Base-by-base conservation (phyloP, 2,888 invertebrate species). In the Troglohyphantes excavatus region DNA sequence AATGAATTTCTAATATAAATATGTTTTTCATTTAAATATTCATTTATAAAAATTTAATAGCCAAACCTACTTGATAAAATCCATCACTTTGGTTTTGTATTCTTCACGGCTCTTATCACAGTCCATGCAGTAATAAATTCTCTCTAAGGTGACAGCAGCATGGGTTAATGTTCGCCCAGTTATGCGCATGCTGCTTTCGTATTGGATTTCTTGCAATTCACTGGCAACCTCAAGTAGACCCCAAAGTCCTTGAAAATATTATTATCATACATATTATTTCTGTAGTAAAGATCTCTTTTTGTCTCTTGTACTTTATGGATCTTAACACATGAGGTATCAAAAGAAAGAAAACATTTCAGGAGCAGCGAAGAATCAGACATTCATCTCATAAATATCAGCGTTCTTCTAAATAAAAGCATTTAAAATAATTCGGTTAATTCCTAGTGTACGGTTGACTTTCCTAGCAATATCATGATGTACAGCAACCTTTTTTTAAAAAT, bases 111-210 rank as follows among this genome's bases (percentile, higher is more conserved):
- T 95, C 93, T 96, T 95, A 94, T 99, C 99, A 93, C 97, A 97
- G 93, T 97, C 97, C 97, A 98, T 97, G 93, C 98, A 98, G 92
- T 99, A 98, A 94, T 98, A 99, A 90, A 99, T 95, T 92, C 96
- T 95, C 0, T 97, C 96, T 88, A 99, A 94, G 92, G 98, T 97
- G 13, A 98, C 97, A 0, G 99, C 96, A 0, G 98, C 96, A 92
- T 99, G 96, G 39, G 98, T 97, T 90, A 97, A 95, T 0, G 99
- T 98, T 17, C 98, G 97, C 0, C 96, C 94, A 0, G 98, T 98
- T 59, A 98, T 96, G 59, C 96, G 95, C 96, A 99, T 97, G 0
- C 97, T 96, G 91, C 97, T 97, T 93, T 98, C 98, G 93, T 97
- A 97, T 92, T 96, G 96, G 92, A 96, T 97, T 93, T 99, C 98